Base-by-base conservation (phyloP, 2,888 invertebrate species). In the Drosophila tanythrix region DNA sequence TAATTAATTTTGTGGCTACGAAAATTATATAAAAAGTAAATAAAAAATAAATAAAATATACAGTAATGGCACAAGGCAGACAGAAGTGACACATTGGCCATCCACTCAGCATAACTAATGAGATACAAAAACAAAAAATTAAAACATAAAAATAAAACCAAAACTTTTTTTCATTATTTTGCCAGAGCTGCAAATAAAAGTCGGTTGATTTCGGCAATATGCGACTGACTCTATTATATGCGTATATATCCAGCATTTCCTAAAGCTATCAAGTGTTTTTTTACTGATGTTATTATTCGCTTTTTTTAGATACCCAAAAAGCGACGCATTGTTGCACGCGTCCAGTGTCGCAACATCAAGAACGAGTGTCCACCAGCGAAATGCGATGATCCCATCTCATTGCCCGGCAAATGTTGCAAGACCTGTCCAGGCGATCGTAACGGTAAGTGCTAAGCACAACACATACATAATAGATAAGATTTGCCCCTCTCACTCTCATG, bases 371-470 rank as follows among this genome's bases (percentile, higher is more conserved):
- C 98, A 10, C 96, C 97, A 88, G 96, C 97, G 25, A 95, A 95
- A 25, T 98, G 98, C 93, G 96, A 96, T 75, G 96, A 97, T 83
- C 98, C 98, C 1, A 96, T 97, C 48, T 94, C 97, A 68, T 94
- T 96, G 78, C 96, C 97, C 27, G 97, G 97, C 78, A 95, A 96
- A 88, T 98, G 98, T 94, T 98, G 98, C 94, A 98, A 98, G 94
- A 96, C 96, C 7, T 98, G 98, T 92, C 97, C 97, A 10, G 97
- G 96, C 78, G 96, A 97, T 90, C 91, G 94, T 72, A 94, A 95
- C 92, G 95, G 96, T 96, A 91, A 95, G 96, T 95, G 11, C 1
- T 11, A 33, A 15, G 2, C n/a, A 15, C 27, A 38, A 8, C 2
- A 40, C 21, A 62, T 7, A 25, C 25, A 46, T 21, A 43, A 11